Percentiles rank a stretch among this genome's conserved stretches.
phyloP scores from a whole-genome alignment of 2,797 vertebrate genomes.

The Luscinia luscinia region DNA sequence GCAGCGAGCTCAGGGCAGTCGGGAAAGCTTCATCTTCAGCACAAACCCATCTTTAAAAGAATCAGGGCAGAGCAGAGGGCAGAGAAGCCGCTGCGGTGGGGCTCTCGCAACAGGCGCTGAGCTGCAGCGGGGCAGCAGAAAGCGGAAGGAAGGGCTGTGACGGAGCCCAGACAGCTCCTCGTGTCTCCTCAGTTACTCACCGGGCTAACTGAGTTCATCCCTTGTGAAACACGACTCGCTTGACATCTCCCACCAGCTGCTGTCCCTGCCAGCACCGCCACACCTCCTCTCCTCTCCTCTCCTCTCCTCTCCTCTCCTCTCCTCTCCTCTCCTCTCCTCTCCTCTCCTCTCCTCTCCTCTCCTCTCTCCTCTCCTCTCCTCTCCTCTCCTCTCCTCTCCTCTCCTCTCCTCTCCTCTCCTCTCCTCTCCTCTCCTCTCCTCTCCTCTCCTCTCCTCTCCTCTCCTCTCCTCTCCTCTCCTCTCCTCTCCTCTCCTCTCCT shows the following conservation, averaged over 20 bases:
- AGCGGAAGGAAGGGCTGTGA: slow-evolving; percentile 43
- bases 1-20: background rate
- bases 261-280: background rate
- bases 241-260: background rate
- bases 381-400: too few relatives aligned
- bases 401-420: too few relatives aligned
- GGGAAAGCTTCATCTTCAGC: background rate
- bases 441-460: too few relatives aligned
- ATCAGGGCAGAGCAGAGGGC: background rate
- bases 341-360: too few relatives aligned
- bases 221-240: slow-evolving; percentile 34
- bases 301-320: too few relatives aligned
- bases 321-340: too few relatives aligned
- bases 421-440: too few relatives aligned
- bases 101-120: background rate
- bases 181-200: slow-evolving; percentile 50
- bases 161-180: slow-evolving; percentile 21
- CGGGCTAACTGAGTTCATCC: background rate
- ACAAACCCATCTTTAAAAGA: background rate
- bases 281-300: background rate
- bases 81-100: background rate
- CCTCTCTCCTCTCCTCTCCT: too few relatives aligned
- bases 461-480: too few relatives aligned
- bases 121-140: background rate
- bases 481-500: too few relatives aligned